These are phyloP conservation scores for Gasterosteus nipponicus DNA, from an alignment of 2,113 vertebrate genomes.

Conservation along the genomic window DNA sequence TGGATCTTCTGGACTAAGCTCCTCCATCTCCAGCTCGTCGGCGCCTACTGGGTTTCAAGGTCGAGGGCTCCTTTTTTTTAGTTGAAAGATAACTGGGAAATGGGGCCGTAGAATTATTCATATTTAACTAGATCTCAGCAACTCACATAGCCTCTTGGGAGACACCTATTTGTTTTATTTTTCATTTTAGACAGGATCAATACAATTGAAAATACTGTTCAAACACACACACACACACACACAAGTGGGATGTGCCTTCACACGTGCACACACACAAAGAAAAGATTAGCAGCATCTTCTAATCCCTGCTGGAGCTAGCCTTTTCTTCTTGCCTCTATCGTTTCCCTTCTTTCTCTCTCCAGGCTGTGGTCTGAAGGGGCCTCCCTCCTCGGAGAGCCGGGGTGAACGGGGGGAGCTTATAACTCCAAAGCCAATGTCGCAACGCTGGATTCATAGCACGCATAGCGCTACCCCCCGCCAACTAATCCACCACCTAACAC, in stretches of 20 bases:
- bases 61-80: conserved; percentile 75
- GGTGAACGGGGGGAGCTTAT: conserved; percentile 64
- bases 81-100: conserved; percentile 11
- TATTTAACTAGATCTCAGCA: conserved; percentile 1
- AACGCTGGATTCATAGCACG: conserved; percentile 61
- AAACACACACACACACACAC: background rate
- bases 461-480: conserved; percentile 67
- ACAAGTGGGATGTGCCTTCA: conserved; percentile 31
- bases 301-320: conserved; percentile 77
- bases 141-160: background rate
- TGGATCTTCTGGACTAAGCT: conserved; percentile 84
- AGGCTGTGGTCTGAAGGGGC: conserved; percentile 81
- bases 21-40: conserved; percentile 71
- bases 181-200: background rate
- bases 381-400: conserved; percentile 68
- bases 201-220: conserved; percentile 9
- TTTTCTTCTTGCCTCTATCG: conserved; percentile 61
- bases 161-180: conserved; percentile 3
- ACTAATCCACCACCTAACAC: conserved; percentile 71
- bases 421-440: conserved; percentile 77
- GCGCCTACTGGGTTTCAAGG: conserved; percentile 84
- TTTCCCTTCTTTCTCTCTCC: conserved; percentile 63
- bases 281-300: conserved; percentile 83
- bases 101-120: background rate
- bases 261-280: conserved; percentile 13